Evolutionary conservation across 2,888 invertebrate species (phyloP).

Genomic region (Exocentrus adspersus): DNA sequence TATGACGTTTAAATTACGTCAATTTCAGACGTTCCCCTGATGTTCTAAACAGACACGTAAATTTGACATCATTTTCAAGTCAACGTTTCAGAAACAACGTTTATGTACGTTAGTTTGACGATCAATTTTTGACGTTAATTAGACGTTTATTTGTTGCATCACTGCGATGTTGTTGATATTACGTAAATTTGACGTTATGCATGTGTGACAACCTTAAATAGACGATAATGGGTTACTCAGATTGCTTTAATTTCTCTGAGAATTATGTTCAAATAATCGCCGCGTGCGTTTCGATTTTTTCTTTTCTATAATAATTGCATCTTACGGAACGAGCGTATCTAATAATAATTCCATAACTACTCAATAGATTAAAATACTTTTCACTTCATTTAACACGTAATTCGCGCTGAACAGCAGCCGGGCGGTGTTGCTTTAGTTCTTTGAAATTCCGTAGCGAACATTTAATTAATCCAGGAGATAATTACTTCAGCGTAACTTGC

Average conservation of each 20-base stretch:
- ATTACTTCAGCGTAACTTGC: not conserved
- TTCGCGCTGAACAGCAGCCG: constrained; percentile 10
- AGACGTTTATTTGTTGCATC: too few relatives aligned
- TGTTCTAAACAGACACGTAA: too few relatives aligned
- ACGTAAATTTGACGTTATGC: too few relatives aligned
- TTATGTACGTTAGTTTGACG: too few relatives aligned
- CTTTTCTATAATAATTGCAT: constrained; percentile 12
- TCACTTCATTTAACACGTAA: constrained; percentile 16
- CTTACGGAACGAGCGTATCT: constrained; percentile 11
- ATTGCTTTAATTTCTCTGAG: not conserved
- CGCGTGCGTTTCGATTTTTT: not conserved
- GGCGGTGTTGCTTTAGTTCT: not conserved
- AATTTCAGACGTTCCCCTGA: too few relatives aligned
- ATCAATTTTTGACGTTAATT: too few relatives aligned
- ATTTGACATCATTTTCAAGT: too few relatives aligned
- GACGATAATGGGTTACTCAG: too few relatives aligned
- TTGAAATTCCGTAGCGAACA: not conserved
- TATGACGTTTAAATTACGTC: too few relatives aligned
- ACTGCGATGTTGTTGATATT: too few relatives aligned
- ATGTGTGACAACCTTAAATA: too few relatives aligned
- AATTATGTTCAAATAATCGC: constrained; percentile 5
- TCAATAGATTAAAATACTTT: constrained; percentile 18
- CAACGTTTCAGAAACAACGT: too few relatives aligned
- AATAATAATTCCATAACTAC: constrained; percentile 18
- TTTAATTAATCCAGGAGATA: not conserved